phyloP scores from a whole-genome alignment of 2,113 vertebrate genomes.

The Seriola aureovittata region DNA sequence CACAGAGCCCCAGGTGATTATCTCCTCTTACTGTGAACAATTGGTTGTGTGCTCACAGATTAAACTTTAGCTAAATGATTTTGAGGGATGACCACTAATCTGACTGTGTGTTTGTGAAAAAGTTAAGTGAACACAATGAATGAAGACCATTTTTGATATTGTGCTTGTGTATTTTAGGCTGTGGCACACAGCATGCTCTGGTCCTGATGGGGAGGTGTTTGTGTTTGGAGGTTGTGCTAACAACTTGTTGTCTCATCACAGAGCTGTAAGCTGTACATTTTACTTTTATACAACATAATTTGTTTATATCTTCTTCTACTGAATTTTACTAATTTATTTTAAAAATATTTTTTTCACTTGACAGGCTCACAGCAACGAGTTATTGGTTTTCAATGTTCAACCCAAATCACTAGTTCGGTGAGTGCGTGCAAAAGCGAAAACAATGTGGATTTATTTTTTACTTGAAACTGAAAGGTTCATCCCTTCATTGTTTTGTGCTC shows the following conservation, averaged over 20 bases:
- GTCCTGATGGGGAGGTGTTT: conserved; percentile 95
- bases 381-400: conserved; percentile 93
- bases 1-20: conserved; percentile 91
- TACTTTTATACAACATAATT: neutral
- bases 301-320: neutral
- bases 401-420: conserved; percentile 94
- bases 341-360: neutral
- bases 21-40: neutral
- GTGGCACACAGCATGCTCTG: conserved; percentile 96
- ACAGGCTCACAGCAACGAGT: conserved; percentile 95
- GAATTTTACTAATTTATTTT: neutral
- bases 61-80: neutral
- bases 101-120: neutral
- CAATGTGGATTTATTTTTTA: neutral
- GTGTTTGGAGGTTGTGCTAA: conserved; percentile 98
- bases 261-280: conserved; percentile 89
- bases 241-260: conserved; percentile 92
- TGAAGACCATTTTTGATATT: neutral
- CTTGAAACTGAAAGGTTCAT: neutral
- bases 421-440: conserved; percentile 52
- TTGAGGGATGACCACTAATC: neutral
- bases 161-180: conserved; percentile 83
- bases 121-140: neutral
- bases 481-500: neutral
- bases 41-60: neutral